Percentiles rank a stretch among this genome's conserved stretches.
Evolutionary conservation across 2,888 invertebrate genomes (phyloP).

Genomic region (Yponomeuta sedellus): DNA sequence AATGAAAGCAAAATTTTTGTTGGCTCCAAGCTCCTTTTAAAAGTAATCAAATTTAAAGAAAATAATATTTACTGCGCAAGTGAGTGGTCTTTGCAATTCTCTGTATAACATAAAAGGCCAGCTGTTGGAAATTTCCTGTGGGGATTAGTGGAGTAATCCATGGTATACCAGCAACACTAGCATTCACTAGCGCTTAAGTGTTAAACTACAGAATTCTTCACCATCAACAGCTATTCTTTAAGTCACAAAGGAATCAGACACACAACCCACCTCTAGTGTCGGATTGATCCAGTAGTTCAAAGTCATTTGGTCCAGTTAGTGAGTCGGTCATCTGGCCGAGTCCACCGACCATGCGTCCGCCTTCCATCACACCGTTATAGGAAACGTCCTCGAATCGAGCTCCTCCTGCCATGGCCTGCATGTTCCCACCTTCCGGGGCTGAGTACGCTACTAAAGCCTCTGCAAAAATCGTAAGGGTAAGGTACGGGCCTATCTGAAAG

Average conservation of each 20-base stretch:
- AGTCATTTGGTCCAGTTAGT: slow-evolving; percentile 80
- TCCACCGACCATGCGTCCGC: slow-evolving; percentile 78
- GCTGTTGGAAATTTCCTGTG: too few species aligned
- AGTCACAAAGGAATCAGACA: background rate
- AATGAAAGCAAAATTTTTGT: too few species aligned
- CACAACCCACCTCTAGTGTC: slow-evolving; percentile 72
- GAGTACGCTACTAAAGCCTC: slow-evolving; percentile 82
- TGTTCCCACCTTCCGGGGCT: slow-evolving; percentile 79
- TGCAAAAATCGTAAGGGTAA: slow-evolving; percentile 41
- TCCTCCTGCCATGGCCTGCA: slow-evolving; percentile 80
- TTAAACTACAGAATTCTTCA: too few species aligned
- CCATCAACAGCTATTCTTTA: too few species aligned
- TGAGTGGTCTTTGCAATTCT: too few species aligned
- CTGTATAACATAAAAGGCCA: too few species aligned
- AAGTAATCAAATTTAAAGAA: too few species aligned
- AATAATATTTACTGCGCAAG: too few species aligned
- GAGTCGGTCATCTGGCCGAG: slow-evolving; percentile 91
- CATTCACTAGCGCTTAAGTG: too few species aligned
- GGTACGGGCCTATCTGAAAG: slow-evolving; percentile 17
- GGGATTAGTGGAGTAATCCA: too few species aligned
- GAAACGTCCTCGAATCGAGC: slow-evolving; percentile 85
- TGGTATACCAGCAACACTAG: too few species aligned
- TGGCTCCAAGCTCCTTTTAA: too few species aligned
- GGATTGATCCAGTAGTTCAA: slow-evolving; percentile 75
- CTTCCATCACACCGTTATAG: slow-evolving; percentile 83